phyloP scores from a whole-genome alignment of 2,113 vertebrate species.

The Emydura subglobosa region DNA sequence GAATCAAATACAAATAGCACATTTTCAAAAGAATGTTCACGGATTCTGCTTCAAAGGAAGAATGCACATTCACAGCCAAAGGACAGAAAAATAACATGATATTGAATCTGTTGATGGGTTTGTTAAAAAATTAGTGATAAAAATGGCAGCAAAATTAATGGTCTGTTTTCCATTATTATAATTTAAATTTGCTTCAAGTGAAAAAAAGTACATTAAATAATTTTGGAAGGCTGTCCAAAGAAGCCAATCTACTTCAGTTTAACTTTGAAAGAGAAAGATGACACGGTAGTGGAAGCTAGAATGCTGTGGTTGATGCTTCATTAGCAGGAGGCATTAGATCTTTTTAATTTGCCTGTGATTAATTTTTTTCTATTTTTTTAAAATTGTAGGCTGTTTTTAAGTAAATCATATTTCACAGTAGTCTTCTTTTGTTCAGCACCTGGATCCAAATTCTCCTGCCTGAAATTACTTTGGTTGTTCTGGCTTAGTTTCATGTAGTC shows the following conservation, averaged over 20 bases:
- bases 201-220: not conserved
- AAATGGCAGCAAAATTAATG: not conserved
- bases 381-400: slow-evolving; percentile 38
- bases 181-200: not conserved
- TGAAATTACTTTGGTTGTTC: slow-evolving; percentile 37
- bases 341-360: slow-evolving; percentile 38
- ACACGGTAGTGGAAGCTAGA: not conserved
- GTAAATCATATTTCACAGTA: slow-evolving; percentile 24
- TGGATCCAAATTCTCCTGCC: slow-evolving; percentile 36
- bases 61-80: not conserved
- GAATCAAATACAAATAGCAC: slow-evolving; percentile 37
- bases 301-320: slow-evolving; percentile 18
- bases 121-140: not conserved
- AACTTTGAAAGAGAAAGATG: slow-evolving; percentile 33
- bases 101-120: not conserved
- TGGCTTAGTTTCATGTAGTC: not conserved
- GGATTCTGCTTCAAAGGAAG: slow-evolving; percentile 21
- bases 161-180: not conserved
- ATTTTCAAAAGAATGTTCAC: slow-evolving; percentile 38
- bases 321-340: slow-evolving; percentile 18
- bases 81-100: not conserved
- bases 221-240: slow-evolving; percentile 19
- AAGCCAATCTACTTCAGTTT: not conserved
- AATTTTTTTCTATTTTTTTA: slow-evolving; percentile 1
- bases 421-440: not conserved